Percentiles rank a stretch among this genome's conserved stretches.
phyloP scores from a whole-genome alignment of 1,140 invertebrate species.

The Trypoxylus dichotomus region DNA sequence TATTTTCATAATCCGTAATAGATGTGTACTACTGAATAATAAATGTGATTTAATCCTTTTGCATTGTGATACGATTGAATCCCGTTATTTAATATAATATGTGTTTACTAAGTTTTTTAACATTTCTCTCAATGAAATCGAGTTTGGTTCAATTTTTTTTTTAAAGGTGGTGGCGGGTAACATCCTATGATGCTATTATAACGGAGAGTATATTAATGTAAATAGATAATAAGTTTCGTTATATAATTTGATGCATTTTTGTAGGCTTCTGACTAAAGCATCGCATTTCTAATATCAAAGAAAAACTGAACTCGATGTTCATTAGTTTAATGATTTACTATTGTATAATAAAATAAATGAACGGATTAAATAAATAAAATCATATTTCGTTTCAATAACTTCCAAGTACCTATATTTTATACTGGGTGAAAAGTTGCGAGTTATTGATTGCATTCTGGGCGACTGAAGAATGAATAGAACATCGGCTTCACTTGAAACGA shows the following conservation, averaged over 20 bases:
- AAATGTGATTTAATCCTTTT: constrained; percentile 25
- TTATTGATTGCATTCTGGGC: no score
- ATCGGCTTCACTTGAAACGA: no score
- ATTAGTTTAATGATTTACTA: background rate
- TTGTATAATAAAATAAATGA: background rate
- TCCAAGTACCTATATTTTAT: no score
- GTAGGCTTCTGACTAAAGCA: background rate
- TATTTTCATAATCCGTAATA: background rate
- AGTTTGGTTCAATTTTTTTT: background rate
- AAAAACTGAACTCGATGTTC: background rate
- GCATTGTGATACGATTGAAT: constrained; percentile 26
- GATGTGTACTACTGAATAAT: background rate
- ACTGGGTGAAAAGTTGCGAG: no score
- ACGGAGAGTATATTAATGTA: background rate
- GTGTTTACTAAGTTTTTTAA: background rate
- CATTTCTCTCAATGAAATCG: background rate
- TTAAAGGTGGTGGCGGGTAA: background rate
- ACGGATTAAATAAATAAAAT: background rate
- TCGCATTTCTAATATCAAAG: background rate
- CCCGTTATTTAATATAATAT: background rate
- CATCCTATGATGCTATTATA: background rate
- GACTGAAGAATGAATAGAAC: no score
- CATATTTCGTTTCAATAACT: no score
- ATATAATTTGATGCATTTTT: background rate
- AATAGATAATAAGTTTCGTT: background rate